Base-by-base conservation (phyloP, 1,140 invertebrate genomes). In the Pseudomyrmex gracilis region DNA sequence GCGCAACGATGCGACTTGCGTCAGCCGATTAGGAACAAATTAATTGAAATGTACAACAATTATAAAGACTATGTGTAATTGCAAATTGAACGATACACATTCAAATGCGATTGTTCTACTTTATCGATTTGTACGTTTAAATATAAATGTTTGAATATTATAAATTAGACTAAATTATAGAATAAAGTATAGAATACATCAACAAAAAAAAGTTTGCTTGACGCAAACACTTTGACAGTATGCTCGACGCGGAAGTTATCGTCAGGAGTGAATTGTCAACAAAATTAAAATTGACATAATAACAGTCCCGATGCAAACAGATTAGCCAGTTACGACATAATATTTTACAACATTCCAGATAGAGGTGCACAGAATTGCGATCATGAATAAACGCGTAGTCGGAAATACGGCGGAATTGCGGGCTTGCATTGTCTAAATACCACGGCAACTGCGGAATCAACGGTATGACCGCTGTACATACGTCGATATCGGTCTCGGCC, bases 401-500 rank as follows among this genome's bases (percentile, higher is more conserved):
- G 70, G 76, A 80, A 70, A 55, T 71, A 80, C 76, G 71, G 15
- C 8, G 66, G 76, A 70, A 80, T 80, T 80, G 43, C 74, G 63
- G 51, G 74, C 20, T 53, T 58, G 55, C 64, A 80, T 80, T 80
- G 66, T 80, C 76, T 71, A 71, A 71, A 80, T 80, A 70, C 76
- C 76, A 80, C 76, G 51, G 76, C 58, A 45, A 60, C 76, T 80
- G 53, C 53, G 76, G 76, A 80, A 80, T 80, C 66, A 67, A 80
- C 66, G 76, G 76, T 70, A 80, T 80, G 76, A 80, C 53, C 76
- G 22, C 34, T 78, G 76, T 55, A 70, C 76, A 71, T 70, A 80
- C 53, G 43, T 80, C 43, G 53, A 80, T 71, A 57, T 58, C 53
- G 55, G 53, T 20, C 76, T 12, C 66, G 53, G 17, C 53, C 64